A percentile compares a stretch with the other conserved stretches of the same genome.
Conservation (phyloP, 2,797 vertebrate genomes). For the Sternarchorhynchus goeldii region DNA sequence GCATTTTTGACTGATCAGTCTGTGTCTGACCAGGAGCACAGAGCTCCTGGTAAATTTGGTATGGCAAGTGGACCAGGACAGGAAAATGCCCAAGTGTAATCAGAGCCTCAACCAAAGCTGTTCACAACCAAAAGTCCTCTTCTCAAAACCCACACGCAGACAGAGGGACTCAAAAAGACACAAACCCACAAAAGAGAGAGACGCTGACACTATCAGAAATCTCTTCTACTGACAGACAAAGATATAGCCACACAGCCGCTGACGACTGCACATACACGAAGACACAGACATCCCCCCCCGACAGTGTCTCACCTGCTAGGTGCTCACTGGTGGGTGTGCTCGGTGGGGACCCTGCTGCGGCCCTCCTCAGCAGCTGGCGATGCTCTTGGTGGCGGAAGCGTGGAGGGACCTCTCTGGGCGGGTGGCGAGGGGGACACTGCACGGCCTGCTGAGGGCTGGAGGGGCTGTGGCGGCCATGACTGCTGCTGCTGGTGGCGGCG, state of each 20-base stretch:
- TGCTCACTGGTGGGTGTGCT: conserved; percentile 78
- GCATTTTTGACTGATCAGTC: neutral
- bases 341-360: conserved; percentile 68
- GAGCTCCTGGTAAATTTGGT: too few species aligned
- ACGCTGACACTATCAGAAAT: too few species aligned
- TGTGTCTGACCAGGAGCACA: neutral
- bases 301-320: conserved; percentile 74
- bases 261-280: neutral
- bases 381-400: conserved; percentile 98
- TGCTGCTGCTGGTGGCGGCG: conserved; percentile 81
- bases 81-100: neutral
- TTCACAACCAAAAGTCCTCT: neutral
- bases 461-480: conserved; percentile 77
- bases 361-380: conserved; percentile 96
- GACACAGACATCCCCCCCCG: neutral
- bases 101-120: neutral
- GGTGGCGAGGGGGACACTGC: conserved; percentile 85
- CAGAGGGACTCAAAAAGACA: too few species aligned
- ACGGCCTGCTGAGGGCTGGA: conserved; percentile 76
- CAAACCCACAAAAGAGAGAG: too few species aligned
- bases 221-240: too few species aligned
- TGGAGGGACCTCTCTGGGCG: conserved; percentile 93
- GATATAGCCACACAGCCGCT: neutral
- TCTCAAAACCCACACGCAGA: neutral
- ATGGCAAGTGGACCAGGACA: too few species aligned